Percentiles rank a stretch among this genome's conserved stretches.
phyloP scores from a whole-genome alignment of 2,113 vertebrate genomes.

The Suricata suricatta region DNA sequence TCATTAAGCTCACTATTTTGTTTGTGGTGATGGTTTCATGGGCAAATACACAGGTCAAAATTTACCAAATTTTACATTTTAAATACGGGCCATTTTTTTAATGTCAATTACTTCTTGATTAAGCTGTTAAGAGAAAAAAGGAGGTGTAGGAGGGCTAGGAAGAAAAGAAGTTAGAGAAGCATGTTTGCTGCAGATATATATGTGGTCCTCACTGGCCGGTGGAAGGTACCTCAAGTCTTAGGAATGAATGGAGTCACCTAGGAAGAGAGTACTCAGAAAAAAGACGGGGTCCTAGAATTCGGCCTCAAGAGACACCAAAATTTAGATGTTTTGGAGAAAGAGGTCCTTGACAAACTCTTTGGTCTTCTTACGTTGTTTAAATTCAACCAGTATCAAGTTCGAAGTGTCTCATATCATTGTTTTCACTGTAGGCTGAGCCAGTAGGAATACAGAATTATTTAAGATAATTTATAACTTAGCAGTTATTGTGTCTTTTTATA shows the following conservation, averaged over 20 bases:
- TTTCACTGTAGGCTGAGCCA: not conserved
- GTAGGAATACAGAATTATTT: not conserved
- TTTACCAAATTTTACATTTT: not conserved
- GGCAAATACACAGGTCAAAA: not conserved
- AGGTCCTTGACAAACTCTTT: not conserved
- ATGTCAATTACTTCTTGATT: not conserved
- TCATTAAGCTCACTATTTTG: not conserved
- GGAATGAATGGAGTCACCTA: not conserved
- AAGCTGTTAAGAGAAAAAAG: not conserved
- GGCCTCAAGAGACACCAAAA: not conserved
- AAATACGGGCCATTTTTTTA: not conserved
- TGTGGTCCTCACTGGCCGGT: not conserved
- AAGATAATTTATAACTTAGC: not conserved
- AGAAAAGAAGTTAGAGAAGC: not conserved
- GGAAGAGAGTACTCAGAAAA: not conserved
- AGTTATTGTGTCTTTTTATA: not conserved
- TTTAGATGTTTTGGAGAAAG: not conserved
- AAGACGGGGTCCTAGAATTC: not conserved
- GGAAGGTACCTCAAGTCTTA: not conserved
- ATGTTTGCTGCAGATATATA: not conserved
- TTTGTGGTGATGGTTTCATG: not conserved
- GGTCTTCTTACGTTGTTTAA: not conserved
- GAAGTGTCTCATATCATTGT: not conserved
- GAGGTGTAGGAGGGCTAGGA: not conserved
- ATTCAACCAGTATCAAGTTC: not conserved